Base-by-base conservation (phyloP, 1,140 invertebrate species). In the Heterodera carotae region DNA sequence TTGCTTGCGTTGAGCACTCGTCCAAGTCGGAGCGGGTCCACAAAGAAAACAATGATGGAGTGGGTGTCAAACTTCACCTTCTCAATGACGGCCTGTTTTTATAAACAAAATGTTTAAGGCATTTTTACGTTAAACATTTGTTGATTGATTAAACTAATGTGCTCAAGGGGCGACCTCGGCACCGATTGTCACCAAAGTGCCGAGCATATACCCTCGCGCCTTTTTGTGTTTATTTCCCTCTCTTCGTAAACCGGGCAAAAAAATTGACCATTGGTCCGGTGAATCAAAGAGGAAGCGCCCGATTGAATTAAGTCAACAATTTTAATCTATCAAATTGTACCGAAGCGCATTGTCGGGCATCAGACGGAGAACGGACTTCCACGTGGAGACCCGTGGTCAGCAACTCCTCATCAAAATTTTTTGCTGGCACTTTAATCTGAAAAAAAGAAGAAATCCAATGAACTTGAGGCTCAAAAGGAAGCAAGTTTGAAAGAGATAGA, bases 351-450 rank as follows among this genome's bases (percentile, higher is more conserved):
- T 66, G 53, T 33, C 66, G 34, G 10, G n/a, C n/a, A 34, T 78
- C 77, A 34, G 48, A 25, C 15, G 53, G 48, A 34, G 76, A 68
- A 33, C 77, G 77, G 6, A 78, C 77, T 18, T 80, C 76, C 22
- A 78, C 77, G 33, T 78, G 77, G 18, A 78, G 34, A 5, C 77
- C 77, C 29, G 56, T 2, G 39, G 77, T 69, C 29, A 78, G 27
- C 33, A 77, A n/a, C 4, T 77, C 75, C 4, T 56, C 56, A 67
- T 34, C 62, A 56, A 75, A 78, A 6, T 22, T 34, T 15, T 68
- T 39, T 29, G 60, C 29, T 33, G 77, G 76, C 15, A 78, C 39
- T 56, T 79, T 77, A 22, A 77, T 68, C 62, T 79, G 36, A 53
- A 68, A 77, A 78, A 75, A 15, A 67, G 15, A 25, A 53, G 36